Conservation (phyloP, 2,113 vertebrate genomes). For the Trinectes maculatus region DNA sequence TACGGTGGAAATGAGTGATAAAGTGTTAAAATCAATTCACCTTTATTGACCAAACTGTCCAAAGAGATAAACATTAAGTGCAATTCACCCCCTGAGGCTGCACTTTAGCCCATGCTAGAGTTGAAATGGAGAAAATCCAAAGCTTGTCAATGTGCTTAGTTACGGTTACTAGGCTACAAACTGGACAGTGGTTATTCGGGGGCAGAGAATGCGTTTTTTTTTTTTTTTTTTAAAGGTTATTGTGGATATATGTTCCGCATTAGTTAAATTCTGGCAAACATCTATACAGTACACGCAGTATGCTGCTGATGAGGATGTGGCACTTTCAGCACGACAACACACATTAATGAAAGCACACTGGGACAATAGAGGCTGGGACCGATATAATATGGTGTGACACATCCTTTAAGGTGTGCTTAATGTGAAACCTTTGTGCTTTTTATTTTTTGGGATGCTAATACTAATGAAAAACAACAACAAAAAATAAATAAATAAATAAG, state of each 20-base stretch:
- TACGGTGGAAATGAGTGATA: neutral
- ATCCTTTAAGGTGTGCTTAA: constrained; percentile 8
- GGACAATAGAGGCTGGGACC: constrained; percentile 21
- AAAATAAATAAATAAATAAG: constrained; percentile 58
- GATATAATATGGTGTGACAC: constrained; percentile 4
- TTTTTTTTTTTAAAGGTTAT: neutral
- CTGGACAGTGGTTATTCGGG: no score
- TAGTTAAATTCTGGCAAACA: constrained; percentile 30
- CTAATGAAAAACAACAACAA: constrained; percentile 20
- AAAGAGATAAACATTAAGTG: constrained; percentile 9
- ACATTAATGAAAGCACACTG: constrained; percentile 26
- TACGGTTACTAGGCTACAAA: no score
- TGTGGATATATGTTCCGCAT: constrained; percentile 4
- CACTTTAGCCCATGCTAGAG: no score
- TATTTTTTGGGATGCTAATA: constrained; percentile 5
- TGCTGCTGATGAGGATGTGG: constrained; percentile 21
- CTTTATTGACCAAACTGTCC: neutral
- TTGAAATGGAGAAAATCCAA: no score
- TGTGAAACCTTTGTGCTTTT: constrained; percentile 45
- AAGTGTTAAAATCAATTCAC: neutral
- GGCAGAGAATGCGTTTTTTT: no score
- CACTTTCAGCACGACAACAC: constrained; percentile 27
- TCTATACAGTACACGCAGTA: constrained; percentile 20
- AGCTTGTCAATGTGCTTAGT: no score
- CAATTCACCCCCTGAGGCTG: neutral